A percentile compares a stretch with the other conserved stretches of the same genome.
Evolutionary conservation across 2,113 vertebrate genomes (phyloP).

Genomic region (Fukomys damarensis): DNA sequence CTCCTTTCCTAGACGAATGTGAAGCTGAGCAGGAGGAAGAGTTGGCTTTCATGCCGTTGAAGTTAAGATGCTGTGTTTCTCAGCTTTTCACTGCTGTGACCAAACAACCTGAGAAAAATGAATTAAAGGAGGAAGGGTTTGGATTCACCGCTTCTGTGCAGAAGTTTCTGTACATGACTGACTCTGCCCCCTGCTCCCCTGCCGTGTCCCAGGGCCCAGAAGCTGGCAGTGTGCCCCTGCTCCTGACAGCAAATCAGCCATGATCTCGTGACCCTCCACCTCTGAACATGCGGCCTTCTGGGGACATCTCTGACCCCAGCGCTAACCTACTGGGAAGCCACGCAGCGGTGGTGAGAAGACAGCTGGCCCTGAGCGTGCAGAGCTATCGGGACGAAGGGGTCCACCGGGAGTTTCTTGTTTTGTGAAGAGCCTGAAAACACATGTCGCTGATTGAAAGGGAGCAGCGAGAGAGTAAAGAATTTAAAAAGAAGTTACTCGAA

Average conservation of each 20-base stretch:
- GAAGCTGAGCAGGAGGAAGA: rapidly evolving
- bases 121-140: not conserved
- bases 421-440: not conserved
- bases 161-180: not conserved
- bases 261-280: not conserved
- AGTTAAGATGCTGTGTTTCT: not conserved
- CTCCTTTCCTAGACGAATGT: not conserved
- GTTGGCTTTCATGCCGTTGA: not conserved
- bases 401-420: not conserved
- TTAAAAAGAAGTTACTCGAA: not conserved
- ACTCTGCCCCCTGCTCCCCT: not conserved
- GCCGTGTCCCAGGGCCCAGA: not conserved
- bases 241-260: not conserved
- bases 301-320: not conserved
- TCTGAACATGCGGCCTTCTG: not conserved
- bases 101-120: not conserved
- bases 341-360: not conserved
- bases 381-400: not conserved
- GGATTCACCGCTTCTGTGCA: too few relatives aligned
- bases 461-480: not conserved
- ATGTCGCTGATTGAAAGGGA: not conserved
- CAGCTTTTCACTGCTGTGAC: not conserved
- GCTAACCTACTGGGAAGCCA: not conserved
- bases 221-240: not conserved
- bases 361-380: not conserved